Percentiles rank a stretch among this genome's conserved stretches.
phyloP scores from a whole-genome alignment of 2,797 vertebrate species.

The Novumbra hubbsi region DNA sequence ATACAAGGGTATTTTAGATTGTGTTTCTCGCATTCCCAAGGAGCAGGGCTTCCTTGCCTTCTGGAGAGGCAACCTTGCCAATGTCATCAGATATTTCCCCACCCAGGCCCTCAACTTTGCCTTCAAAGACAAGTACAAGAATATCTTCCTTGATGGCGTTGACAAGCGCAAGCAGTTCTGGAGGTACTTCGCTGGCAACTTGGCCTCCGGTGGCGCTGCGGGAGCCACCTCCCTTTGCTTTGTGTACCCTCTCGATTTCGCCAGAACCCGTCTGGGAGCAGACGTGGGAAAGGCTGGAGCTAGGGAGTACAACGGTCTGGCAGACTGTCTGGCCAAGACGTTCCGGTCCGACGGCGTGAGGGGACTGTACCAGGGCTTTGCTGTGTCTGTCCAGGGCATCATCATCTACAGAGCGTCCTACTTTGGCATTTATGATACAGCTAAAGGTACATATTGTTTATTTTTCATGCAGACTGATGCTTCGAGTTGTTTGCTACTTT shows the following conservation, averaged over 20 bases:
- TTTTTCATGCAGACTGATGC: background rate
- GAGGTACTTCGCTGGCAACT: slow-evolving; percentile 85
- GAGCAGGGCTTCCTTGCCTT: slow-evolving; percentile 85
- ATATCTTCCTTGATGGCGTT: slow-evolving; percentile 83
- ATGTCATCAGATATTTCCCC: slow-evolving; percentile 88
- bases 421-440: slow-evolving; percentile 91
- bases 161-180: slow-evolving; percentile 87
- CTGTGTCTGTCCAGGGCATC: slow-evolving; percentile 89
- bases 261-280: slow-evolving; percentile 83
- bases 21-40: slow-evolving; percentile 82
- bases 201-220: slow-evolving; percentile 83
- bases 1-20: slow-evolving; percentile 87
- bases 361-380: slow-evolving; percentile 86
- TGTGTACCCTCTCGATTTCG: slow-evolving; percentile 86
- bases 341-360: slow-evolving; percentile 74
- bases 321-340: slow-evolving; percentile 81
- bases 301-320: slow-evolving; percentile 81
- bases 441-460: slow-evolving; percentile 75
- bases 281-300: slow-evolving; percentile 81
- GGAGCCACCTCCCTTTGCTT: slow-evolving; percentile 86
- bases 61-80: slow-evolving; percentile 89
- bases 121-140: slow-evolving; percentile 91
- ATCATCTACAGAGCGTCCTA: slow-evolving; percentile 93
- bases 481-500: background rate
- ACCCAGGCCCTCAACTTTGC: slow-evolving; percentile 89